A percentile compares a stretch with the other conserved stretches of the same genome.
Evolutionary conservation across 2,888 invertebrate genomes (phyloP).

Genomic region (Callosobruchus maculatus): DNA sequence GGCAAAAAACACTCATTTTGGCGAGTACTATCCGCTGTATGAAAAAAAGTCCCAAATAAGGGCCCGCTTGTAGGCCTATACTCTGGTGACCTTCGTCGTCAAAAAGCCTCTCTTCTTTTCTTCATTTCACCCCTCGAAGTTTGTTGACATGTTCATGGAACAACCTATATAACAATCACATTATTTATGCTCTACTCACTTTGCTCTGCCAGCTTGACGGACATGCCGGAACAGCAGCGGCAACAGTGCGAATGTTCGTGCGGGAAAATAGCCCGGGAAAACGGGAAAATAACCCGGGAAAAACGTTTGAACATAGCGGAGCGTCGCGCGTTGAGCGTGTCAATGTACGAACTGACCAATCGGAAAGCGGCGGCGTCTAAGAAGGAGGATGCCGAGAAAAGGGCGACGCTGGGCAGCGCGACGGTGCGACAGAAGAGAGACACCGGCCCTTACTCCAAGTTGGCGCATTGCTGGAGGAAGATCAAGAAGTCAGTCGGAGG

Average conservation of each 20-base stretch:
- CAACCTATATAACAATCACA: too few species aligned
- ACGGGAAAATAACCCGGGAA: too few species aligned
- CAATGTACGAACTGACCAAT: constrained; percentile 32
- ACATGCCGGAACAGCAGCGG: not conserved
- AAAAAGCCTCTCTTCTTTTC: too few species aligned
- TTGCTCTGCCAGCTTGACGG: too few species aligned
- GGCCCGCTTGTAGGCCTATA: too few species aligned
- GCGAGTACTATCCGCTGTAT: too few species aligned
- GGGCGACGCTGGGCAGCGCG: constrained; percentile 19
- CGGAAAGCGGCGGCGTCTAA: not conserved
- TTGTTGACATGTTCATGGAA: too few species aligned
- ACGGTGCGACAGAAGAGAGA: constrained; percentile 12
- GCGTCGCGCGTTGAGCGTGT: constrained; percentile 33
- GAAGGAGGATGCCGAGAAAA: constrained; percentile 13
- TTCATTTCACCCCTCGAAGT: too few species aligned
- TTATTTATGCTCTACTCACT: too few species aligned
- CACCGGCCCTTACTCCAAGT: constrained; percentile 18
- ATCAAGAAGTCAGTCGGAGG: constrained; percentile 34
- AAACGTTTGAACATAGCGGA: not conserved
- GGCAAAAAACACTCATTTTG: too few species aligned
- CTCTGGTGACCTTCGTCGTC: too few species aligned
- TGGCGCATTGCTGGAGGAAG: constrained; percentile 37
- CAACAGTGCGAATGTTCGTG: not conserved
- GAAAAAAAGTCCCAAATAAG: too few species aligned
- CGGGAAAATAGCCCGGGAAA: not conserved